A percentile compares a stretch with the other conserved stretches of the same genome.
Evolutionary conservation across 2,113 vertebrate species (phyloP).

Genomic region (Micronycteris hirsuta): DNA sequence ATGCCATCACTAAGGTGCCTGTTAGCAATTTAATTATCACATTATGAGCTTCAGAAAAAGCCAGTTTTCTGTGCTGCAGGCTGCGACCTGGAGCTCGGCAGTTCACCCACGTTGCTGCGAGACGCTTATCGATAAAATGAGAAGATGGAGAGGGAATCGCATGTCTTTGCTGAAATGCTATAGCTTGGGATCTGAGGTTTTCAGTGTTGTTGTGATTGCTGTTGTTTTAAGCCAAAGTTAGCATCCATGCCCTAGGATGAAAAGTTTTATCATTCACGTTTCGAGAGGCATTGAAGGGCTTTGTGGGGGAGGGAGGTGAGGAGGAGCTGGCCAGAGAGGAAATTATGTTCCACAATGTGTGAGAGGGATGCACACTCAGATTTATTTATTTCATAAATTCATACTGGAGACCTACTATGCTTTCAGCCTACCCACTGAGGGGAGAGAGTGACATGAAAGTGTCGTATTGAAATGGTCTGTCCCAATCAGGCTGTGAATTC

Average conservation of each 20-base stretch:
- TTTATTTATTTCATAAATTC: neutral
- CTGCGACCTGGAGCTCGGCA: slow-evolving; percentile 85
- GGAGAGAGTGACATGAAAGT: neutral
- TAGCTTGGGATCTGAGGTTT: neutral
- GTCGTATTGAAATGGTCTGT: neutral
- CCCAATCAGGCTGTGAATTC: neutral
- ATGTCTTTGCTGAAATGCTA: neutral
- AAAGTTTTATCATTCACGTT: neutral
- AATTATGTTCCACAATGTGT: neutral
- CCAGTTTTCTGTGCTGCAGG: slow-evolving; percentile 86
- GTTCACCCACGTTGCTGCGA: slow-evolving; percentile 84
- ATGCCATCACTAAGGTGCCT: slow-evolving; percentile 90
- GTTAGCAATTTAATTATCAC: slow-evolving; percentile 99
- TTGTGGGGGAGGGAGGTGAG: neutral
- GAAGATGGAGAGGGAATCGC: slow-evolving; percentile 41
- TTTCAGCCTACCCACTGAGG: neutral
- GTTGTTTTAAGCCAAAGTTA: neutral
- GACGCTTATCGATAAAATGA: slow-evolving; percentile 72
- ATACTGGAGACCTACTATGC: neutral
- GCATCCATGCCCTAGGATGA: neutral
- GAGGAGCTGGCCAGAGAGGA: neutral
- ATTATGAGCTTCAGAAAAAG: slow-evolving; percentile 94
- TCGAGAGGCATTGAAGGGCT: neutral
- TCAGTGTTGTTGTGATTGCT: neutral
- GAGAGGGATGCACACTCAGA: neutral